These are phyloP conservation scores for Megastigmus dorsalis DNA, from an alignment of 2,888 invertebrate genomes.

Conservation along the genomic window DNA sequence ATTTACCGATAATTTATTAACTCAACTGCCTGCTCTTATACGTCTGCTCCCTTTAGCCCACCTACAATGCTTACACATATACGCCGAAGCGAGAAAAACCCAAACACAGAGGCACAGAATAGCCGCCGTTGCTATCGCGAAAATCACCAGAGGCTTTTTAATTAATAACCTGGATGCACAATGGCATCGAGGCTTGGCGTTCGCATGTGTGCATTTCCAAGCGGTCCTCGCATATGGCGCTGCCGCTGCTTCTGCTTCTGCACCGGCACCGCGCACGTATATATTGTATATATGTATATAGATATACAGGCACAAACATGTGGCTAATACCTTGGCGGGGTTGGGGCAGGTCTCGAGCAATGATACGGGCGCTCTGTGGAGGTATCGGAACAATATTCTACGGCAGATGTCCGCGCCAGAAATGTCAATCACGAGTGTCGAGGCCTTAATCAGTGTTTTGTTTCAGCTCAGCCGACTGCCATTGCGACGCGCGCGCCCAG, in stretches of 20 bases:
- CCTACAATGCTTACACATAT: no score
- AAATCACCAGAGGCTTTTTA: conserved; percentile 29
- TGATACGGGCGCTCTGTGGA: conserved; percentile 24
- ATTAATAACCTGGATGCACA: conserved; percentile 38
- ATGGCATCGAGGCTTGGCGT: no score
- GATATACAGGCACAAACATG: no score
- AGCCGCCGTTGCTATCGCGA: background rate
- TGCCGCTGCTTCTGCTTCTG: no score
- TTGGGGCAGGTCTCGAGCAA: background rate
- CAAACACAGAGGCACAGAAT: background rate
- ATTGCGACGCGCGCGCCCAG: no score
- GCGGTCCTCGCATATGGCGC: no score
- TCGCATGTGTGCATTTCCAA: no score
- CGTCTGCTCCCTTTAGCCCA: no score
- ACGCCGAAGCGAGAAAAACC: background rate
- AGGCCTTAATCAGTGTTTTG: conserved; percentile 58
- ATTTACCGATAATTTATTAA: conserved; percentile 38
- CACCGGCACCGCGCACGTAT: no score
- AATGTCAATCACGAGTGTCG: conserved; percentile 55
- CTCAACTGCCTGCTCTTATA: background rate
- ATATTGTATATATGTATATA: no score
- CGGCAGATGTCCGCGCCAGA: conserved; percentile 53
- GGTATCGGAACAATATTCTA: conserved; percentile 32
- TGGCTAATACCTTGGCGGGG: no score
- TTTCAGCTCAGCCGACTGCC: conserved; percentile 42